Evolutionary conservation across 2,113 vertebrate species (phyloP).

Genomic region (Dunckerocampus dactyliophorus): DNA sequence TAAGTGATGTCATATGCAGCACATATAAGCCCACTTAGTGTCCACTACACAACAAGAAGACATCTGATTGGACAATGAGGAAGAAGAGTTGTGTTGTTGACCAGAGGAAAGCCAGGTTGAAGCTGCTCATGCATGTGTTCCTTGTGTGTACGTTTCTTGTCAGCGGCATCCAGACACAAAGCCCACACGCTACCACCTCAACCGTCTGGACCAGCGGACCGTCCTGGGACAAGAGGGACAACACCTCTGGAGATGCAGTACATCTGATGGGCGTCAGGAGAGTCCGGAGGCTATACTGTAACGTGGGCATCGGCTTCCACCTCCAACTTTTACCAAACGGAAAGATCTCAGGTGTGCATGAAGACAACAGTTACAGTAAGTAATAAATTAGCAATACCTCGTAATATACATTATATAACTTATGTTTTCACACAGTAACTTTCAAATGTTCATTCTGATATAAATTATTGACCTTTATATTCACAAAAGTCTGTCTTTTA

Average conservation of each 20-base stretch:
- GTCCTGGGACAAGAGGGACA: background rate
- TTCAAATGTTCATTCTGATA: background rate
- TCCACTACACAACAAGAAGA: too few species aligned
- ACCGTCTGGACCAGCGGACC: background rate
- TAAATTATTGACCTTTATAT: background rate
- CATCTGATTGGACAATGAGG: too few species aligned
- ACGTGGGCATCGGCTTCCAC: background rate
- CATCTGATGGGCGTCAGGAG: background rate
- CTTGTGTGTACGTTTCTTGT: too few species aligned
- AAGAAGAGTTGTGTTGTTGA: too few species aligned
- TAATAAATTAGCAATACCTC: background rate
- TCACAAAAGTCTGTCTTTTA: background rate
- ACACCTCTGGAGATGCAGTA: background rate
- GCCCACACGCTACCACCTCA: too few species aligned
- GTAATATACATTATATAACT: background rate
- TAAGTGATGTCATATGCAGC: too few species aligned
- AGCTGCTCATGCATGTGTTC: too few species aligned
- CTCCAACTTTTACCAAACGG: background rate
- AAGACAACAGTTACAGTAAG: background rate
- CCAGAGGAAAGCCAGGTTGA: too few species aligned
- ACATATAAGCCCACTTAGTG: too few species aligned
- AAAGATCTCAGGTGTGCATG: background rate
- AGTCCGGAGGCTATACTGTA: background rate
- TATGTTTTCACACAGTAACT: background rate
- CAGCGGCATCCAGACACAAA: too few species aligned